Percentiles rank a stretch among this genome's conserved stretches.
Conservation (phyloP, 2,797 vertebrate genomes). For the Picus viridis region DNA sequence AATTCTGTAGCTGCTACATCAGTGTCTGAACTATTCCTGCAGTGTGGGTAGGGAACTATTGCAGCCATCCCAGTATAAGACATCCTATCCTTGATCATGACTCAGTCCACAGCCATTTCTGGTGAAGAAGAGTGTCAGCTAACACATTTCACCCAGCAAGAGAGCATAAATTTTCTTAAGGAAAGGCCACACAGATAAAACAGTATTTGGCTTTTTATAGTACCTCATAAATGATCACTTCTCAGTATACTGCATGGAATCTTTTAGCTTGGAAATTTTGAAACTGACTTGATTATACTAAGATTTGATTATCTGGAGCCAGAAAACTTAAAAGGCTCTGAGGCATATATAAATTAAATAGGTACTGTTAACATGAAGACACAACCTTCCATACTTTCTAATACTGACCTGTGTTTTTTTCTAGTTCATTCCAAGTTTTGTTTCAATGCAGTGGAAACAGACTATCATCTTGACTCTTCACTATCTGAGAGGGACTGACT, state of each 20-base stretch:
- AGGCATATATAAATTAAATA: neutral
- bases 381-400: neutral
- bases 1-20: slow-evolving; percentile 64
- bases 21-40: slow-evolving; percentile 56
- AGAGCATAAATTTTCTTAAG: slow-evolving; percentile 57
- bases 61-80: slow-evolving; percentile 44
- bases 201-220: slow-evolving; percentile 54
- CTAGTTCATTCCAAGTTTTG: neutral
- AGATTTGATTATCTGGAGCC: neutral
- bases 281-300: neutral
- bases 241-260: slow-evolving; percentile 1
- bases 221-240: slow-evolving; percentile 15
- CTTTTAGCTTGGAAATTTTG: slow-evolving; percentile 18
- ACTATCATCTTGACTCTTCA: neutral
- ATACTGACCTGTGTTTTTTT: neutral
- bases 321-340: neutral
- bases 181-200: slow-evolving; percentile 50
- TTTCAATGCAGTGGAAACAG: neutral
- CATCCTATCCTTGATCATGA: slow-evolving; percentile 58
- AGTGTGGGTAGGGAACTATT: slow-evolving; percentile 65
- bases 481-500: neutral
- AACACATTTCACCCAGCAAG: slow-evolving; percentile 59
- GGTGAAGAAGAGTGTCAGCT: slow-evolving; percentile 55
- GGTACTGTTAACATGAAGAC: neutral
- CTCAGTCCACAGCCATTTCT: slow-evolving; percentile 60